Base-by-base conservation (phyloP, 2,888 invertebrate species). In the Scrobipalpa costella region DNA sequence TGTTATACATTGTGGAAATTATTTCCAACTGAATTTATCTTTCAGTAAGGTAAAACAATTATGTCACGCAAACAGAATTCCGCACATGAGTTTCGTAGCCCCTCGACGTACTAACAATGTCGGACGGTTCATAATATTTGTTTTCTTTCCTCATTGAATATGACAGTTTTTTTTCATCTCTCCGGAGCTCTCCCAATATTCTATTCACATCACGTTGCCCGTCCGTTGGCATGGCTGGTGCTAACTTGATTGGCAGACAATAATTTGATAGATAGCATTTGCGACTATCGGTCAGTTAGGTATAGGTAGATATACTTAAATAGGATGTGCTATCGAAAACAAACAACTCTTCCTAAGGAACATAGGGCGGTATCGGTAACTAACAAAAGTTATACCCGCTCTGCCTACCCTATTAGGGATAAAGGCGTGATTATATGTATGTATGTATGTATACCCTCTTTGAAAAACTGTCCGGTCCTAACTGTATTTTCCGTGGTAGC, bases 1-100 rank as follows among this genome's bases (percentile, higher is more conserved):
- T 55, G 27, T 21, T 27, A 55, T 15, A 55, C 55, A 55, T 55
- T 55, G 55, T 34, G 15, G n/a, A 33, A 55, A 55, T 55, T 55
- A 55, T 55, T 55, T 34, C 7, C 33, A 55, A 55, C 34, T 15
- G 34, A 21, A 52, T 21, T 21, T 52, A 52, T 52, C 50, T 52
- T 52, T 52, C 50, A 52, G 50, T 49, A 19, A 19, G 21, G 49
- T 49, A 49, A 44, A 44, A 15, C 44, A 44, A n/a, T 44, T 44
- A 44, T 44, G 44, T 44, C 44, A 44, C 44, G 44, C 44, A 44
- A 44, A 44, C 15, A 15, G 44, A 44, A 44, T 44, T 44, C n/a
- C 15, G 44, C 44, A 44, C 44, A 44, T 44, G 1, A 44, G 5
- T 15, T n/a, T 15, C 15, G 15, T 44, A 15, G 13, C 13, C n/a